phyloP scores from a whole-genome alignment of 2,113 vertebrate species.

The Ochotona princeps region DNA sequence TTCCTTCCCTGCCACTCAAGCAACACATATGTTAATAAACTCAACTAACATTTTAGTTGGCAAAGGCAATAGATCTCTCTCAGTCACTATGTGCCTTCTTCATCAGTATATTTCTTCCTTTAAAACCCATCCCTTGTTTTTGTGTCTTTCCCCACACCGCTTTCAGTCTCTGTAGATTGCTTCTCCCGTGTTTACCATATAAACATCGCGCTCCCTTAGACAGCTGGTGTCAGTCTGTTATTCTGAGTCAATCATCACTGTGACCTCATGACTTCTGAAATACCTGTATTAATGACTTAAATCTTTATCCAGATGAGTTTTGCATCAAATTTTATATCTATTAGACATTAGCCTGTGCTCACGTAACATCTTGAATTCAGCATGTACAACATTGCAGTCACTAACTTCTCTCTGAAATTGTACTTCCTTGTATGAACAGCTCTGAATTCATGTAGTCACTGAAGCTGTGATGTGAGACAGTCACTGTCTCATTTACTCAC shows the following conservation, averaged over 20 bases:
- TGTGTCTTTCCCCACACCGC: neutral
- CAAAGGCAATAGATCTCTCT: neutral
- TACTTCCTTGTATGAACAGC: neutral
- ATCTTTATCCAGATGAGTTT: neutral
- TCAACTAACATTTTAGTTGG: neutral
- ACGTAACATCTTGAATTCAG: neutral
- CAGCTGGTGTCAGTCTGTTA: neutral
- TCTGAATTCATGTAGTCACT: neutral
- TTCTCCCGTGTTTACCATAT: too few relatives aligned
- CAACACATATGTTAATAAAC: neutral
- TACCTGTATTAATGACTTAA: neutral
- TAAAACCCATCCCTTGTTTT: neutral
- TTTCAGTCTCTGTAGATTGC: neutral
- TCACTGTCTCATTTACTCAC: neutral
- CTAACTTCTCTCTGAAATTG: neutral
- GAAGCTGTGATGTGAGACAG: rapidly evolving
- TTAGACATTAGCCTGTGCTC: neutral
- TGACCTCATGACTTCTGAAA: neutral
- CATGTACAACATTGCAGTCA: rapidly evolving
- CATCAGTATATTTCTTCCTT: neutral
- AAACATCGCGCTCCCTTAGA: neutral
- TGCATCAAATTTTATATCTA: neutral
- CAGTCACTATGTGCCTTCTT: neutral
- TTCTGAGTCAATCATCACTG: neutral
- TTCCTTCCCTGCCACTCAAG: neutral